A percentile compares a stretch with the other conserved stretches of the same genome.
These are phyloP conservation scores for Cinclus mexicanus DNA, from an alignment of 2,113 vertebrate genomes.

Conservation along the genomic window DNA sequence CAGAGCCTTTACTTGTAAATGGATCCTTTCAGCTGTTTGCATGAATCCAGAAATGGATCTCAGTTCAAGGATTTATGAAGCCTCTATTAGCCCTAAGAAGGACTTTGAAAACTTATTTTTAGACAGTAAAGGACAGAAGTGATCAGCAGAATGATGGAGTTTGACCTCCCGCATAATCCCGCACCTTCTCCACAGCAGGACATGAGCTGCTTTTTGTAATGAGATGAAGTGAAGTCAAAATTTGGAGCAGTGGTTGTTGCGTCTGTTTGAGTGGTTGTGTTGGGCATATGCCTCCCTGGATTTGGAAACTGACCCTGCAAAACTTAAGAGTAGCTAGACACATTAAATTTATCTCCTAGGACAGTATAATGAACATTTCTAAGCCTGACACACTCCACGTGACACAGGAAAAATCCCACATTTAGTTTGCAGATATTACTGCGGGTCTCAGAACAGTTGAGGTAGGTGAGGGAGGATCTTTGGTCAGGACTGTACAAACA, in stretches of 20 bases:
- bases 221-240: conserved; percentile 58
- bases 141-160: conserved; percentile 34
- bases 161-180: conserved; percentile 51
- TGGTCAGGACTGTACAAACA: not conserved
- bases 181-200: conserved; percentile 43
- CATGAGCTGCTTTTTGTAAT: conserved; percentile 55
- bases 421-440: not conserved
- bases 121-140: conserved; percentile 37
- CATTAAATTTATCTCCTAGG: not conserved
- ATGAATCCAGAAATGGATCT: not conserved
- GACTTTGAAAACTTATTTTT: conserved; percentile 55
- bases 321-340: not conserved
- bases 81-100: conserved; percentile 1
- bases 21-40: not conserved
- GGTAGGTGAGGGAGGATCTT: not conserved
- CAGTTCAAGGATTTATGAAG: not conserved
- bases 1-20: conserved; percentile 6
- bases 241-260: not conserved
- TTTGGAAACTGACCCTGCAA: not conserved
- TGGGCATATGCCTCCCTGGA: not conserved
- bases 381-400: not conserved
- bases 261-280: not conserved
- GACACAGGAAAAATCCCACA: not conserved
- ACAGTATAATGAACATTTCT: not conserved
- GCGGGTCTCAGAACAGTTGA: not conserved